Evolutionary conservation across 2,888 invertebrate species (phyloP).

Genomic region (Callosobruchus maculatus): DNA sequence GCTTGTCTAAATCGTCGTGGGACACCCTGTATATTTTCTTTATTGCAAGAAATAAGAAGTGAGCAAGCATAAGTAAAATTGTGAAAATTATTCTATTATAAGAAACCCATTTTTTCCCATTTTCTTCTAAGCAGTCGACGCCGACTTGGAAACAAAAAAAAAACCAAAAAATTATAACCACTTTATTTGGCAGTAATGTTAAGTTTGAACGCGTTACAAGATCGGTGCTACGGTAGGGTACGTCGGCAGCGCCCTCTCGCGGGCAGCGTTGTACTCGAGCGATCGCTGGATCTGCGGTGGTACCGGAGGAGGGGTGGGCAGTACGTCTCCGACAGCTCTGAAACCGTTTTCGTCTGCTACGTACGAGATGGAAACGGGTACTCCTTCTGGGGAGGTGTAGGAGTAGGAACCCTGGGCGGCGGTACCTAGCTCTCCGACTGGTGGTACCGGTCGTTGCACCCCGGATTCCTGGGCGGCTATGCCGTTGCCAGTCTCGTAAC

Average conservation of each 20-base stretch:
- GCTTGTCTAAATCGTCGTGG: too few species aligned
- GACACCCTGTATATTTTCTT: too few species aligned
- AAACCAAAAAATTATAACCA: too few species aligned
- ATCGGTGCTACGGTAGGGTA: too few species aligned
- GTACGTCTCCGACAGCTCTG: conserved; percentile 32
- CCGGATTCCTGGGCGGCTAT: conserved; percentile 58
- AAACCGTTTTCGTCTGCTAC: conserved; percentile 38
- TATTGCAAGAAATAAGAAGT: too few species aligned
- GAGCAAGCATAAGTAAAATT: too few species aligned
- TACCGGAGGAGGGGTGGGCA: conserved; percentile 30
- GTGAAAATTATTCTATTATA: too few species aligned
- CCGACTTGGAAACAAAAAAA: too few species aligned
- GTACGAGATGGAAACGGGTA: conserved; percentile 27
- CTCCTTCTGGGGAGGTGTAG: conserved; percentile 33
- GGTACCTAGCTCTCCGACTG: conserved; percentile 36
- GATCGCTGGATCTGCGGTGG: conserved; percentile 55
- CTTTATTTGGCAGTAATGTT: too few species aligned
- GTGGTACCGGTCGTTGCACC: conserved; percentile 32
- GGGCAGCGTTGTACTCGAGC: conserved; percentile 55
- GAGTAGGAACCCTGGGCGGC: conserved; percentile 51
- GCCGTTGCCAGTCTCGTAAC: conserved; percentile 60
- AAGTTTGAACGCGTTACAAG: too few species aligned
- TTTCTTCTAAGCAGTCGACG: too few species aligned
- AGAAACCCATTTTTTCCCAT: too few species aligned
- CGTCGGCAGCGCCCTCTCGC: conserved; percentile 6